Evolutionary conservation across 1,140 invertebrate species (phyloP).

Genomic region (Theocolax elegans): DNA sequence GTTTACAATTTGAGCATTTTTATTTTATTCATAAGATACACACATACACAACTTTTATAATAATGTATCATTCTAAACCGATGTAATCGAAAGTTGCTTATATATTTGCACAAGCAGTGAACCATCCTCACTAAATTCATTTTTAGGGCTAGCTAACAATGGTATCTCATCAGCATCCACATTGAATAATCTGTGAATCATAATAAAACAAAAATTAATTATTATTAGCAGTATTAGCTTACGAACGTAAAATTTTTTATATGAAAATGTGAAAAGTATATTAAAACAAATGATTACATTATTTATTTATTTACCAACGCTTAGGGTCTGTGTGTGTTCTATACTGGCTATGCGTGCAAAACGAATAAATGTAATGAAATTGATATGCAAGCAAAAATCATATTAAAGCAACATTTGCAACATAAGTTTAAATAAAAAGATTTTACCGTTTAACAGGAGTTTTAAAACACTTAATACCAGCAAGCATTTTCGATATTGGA

Average conservation of each 20-base stretch:
- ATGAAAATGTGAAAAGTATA: too few relatives aligned
- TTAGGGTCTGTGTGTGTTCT: constrained; percentile 51
- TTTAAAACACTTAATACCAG: constrained; percentile 63
- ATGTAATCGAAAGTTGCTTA: constrained; percentile 62
- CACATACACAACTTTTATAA: constrained; percentile 14
- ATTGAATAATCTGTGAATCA: constrained; percentile 51
- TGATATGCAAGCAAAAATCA: constrained; percentile 11
- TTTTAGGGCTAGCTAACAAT: constrained; percentile 54
- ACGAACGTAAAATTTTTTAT: background rate
- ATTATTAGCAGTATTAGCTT: constrained; percentile 18
- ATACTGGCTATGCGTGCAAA: constrained; percentile 59
- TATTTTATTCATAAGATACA: constrained; percentile 36
- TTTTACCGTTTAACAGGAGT: constrained; percentile 55
- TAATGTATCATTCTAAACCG: constrained; percentile 56
- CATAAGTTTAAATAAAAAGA: background rate
- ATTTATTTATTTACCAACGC: constrained; percentile 57
- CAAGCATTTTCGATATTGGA: constrained; percentile 62
- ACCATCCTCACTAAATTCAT: constrained; percentile 50
- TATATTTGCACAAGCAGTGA: constrained; percentile 60
- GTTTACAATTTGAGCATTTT: constrained; percentile 21
- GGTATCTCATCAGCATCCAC: constrained; percentile 51
- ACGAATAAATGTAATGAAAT: constrained; percentile 35
- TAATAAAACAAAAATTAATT: constrained; percentile 2
- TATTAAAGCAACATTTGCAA: constrained; percentile 6
- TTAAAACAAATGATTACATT: constrained; percentile 19